Percentiles rank a stretch among this genome's conserved stretches.
Evolutionary conservation across 2,113 vertebrate genomes (phyloP).

Genomic region (Serinus canaria): DNA sequence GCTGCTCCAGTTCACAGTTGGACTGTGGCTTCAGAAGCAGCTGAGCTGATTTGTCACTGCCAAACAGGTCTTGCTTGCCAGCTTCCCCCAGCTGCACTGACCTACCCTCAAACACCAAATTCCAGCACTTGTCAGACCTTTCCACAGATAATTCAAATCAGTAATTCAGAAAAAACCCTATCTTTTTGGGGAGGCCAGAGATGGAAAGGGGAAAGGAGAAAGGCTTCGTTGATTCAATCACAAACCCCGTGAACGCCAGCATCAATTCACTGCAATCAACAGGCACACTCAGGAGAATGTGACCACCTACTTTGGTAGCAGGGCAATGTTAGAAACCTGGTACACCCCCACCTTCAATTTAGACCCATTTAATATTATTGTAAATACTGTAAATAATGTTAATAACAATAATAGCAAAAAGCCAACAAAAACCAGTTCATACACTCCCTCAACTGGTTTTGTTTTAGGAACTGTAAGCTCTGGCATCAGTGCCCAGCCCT

Average conservation of each 20-base stretch:
- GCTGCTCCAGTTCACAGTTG: background rate
- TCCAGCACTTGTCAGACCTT: background rate
- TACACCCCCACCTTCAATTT: background rate
- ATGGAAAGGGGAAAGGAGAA: background rate
- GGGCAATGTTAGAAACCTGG: background rate
- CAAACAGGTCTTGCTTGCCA: background rate
- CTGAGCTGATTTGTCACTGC: background rate
- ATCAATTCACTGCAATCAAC: background rate
- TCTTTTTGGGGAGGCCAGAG: background rate
- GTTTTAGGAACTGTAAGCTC: background rate
- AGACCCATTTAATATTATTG: background rate
- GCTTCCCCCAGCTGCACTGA: background rate
- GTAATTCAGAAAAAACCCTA: background rate
- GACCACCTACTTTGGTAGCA: background rate
- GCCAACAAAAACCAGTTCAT: background rate
- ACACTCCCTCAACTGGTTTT: background rate
- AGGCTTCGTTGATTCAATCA: background rate
- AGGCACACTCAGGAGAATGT: background rate
- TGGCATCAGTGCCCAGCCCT: background rate
- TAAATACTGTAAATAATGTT: background rate
- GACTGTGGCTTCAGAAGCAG: background rate
- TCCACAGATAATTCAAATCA: background rate
- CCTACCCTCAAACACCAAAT: background rate
- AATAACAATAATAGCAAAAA: background rate
- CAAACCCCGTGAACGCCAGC: background rate